Base-by-base conservation (phyloP, 1,140 invertebrate species). In the Matsumurasca onukii region DNA sequence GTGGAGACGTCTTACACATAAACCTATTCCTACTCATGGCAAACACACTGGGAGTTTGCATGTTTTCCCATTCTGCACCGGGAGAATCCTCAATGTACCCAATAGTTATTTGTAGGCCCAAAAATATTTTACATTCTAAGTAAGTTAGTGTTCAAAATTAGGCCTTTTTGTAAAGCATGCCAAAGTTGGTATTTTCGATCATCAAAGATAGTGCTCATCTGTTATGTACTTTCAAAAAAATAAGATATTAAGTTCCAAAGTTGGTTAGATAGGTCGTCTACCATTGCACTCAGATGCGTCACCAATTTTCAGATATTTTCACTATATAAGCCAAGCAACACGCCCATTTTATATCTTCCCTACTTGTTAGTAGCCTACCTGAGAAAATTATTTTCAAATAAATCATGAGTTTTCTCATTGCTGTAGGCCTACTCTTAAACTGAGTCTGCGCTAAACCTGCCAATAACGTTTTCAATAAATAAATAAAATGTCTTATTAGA, bases 1-100 rank as follows among this genome's bases (percentile, higher is more conserved):
- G n/a, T 76, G 55, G 68, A 72, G 69, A 34, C 49, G 64, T 63
- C 74, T 45, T 48, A 77, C 67, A 65, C 31, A 67, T 71, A 66
- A 77, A 76, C 55, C 69, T 66, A 52, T 71, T 71, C 51, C 55
- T 51, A 25, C 51, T 64, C 68, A 71, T 71, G 20, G 5, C 31
- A 17, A 62, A 67, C 65, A 67, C 20, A 55, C 57, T 17, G 17
- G 39, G 31, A 67, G n/a, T 31, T 31, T 30, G 22, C 34, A 67
- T 30, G 13, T 57, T 30, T 24, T 31, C 49, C 66, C 66, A 52
- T 57, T 57, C 31, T 31, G 29, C 9, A 67, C 25, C 39, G 49
- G 55, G n/a, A 52, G 51, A 57, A 25, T 29, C 39, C 34, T 57
- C 12, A 55, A 49, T 31, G 30, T 57, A 25, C n/a, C 48, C 66